Percentiles rank a stretch among this genome's conserved stretches.
Evolutionary conservation across 2,888 invertebrate species (phyloP).

Genomic region (Dusona sp.): DNA sequence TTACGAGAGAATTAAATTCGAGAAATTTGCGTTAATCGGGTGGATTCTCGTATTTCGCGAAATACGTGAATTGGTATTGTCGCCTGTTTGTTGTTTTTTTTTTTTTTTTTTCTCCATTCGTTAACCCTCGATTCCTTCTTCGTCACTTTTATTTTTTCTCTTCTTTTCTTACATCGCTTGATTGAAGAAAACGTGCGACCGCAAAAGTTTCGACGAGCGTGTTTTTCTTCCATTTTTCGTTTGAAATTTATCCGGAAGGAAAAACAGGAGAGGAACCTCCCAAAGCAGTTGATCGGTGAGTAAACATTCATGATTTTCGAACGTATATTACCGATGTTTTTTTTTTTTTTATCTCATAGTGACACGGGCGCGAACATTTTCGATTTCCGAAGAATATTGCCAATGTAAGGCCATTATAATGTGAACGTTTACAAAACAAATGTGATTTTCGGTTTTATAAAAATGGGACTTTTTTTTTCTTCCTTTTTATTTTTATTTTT

Average conservation of each 20-base stretch:
- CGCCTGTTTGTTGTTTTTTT: background rate
- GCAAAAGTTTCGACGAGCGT: constrained; percentile 15
- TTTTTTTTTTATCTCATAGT: no score
- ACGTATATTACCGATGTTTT: background rate
- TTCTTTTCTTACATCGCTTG: no score
- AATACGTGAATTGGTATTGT: background rate
- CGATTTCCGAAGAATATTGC: background rate
- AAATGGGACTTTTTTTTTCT: background rate
- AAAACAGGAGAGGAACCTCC: background rate
- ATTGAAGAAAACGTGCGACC: background rate
- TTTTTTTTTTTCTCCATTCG: background rate
- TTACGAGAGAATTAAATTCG: background rate
- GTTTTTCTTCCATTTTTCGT: background rate
- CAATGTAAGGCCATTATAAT: background rate
- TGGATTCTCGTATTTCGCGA: constrained; percentile 1
- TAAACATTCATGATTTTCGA: background rate
- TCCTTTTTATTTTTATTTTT: constrained; percentile 17
- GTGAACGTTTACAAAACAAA: background rate
- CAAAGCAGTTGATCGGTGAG: constrained; percentile 17
- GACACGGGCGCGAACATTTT: background rate
- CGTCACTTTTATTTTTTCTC: background rate
- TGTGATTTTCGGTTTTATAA: background rate
- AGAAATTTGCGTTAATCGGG: constrained; percentile 24
- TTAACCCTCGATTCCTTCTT: background rate
- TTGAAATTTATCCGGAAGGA: background rate